Percentiles rank a stretch among this genome's conserved stretches.
Conservation (phyloP, 35 echinoderm and acorn worm genomes). For the Hemicentrotus pulcherrimus region DNA sequence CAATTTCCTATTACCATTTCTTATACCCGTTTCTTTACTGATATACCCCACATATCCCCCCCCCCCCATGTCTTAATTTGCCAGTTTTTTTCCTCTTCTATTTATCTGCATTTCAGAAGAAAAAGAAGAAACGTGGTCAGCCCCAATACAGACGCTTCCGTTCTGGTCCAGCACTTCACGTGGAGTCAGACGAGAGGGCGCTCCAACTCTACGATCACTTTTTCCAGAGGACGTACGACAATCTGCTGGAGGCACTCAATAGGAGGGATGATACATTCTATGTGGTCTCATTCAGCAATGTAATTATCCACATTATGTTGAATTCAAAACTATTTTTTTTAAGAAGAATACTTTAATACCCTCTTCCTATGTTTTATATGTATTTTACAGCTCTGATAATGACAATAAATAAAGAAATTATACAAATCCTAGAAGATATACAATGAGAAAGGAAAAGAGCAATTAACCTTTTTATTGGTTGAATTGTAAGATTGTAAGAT, state of each 20-base stretch:
- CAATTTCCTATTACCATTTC: neutral
- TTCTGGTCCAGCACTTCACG: slow-evolving; percentile 24
- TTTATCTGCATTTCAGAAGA: neutral
- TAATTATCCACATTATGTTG: slow-evolving; percentile 30
- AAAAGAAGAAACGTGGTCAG: slow-evolving; percentile 37
- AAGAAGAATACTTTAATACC: no score
- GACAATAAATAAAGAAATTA: neutral
- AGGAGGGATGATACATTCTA: slow-evolving; percentile 94
- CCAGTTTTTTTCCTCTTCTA: neutral
- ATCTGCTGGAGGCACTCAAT: slow-evolving; percentile 76
- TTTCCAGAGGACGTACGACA: slow-evolving; percentile 78
- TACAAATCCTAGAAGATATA: no score
- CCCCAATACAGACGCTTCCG: slow-evolving; percentile 26
- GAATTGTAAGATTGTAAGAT: no score
- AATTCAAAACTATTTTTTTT: no score
- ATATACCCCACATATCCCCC: neutral
- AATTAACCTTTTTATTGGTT: no score
- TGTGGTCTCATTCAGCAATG: slow-evolving; percentile 91
- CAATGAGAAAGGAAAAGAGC: no score
- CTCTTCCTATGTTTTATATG: no score
- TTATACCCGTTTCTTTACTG: neutral
- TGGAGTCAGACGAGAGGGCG: slow-evolving; percentile 78
- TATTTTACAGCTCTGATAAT: no score
- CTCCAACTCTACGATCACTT: slow-evolving; percentile 89
- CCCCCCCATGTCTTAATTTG: neutral